Percentiles rank a stretch among this genome's conserved stretches.
Evolutionary conservation across 2,113 vertebrate genomes (phyloP).

Genomic region (Zapornia atra): DNA sequence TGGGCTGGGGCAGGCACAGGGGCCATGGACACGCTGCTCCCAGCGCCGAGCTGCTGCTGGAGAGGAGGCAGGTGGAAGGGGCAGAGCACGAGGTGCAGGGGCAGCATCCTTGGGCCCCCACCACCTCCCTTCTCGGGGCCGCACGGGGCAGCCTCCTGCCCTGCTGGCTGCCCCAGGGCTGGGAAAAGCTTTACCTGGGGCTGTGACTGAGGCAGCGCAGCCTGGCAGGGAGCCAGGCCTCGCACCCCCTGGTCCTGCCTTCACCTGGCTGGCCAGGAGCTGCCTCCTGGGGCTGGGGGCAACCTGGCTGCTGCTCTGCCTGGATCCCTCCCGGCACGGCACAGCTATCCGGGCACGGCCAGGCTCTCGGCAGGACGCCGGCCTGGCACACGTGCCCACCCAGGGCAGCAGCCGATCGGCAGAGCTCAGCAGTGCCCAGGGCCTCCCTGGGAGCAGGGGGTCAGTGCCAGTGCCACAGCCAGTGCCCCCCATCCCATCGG

Average conservation of each 20-base stretch:
- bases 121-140: neutral
- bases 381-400: rapidly evolving
- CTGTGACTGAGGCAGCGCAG: neutral
- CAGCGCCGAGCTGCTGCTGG: neutral
- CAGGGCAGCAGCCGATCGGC: rapidly evolving
- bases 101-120: neutral
- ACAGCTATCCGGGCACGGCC: neutral
- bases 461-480: rapidly evolving
- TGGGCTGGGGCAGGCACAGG: neutral
- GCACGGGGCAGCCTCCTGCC: neutral
- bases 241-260: neutral
- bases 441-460: neutral
- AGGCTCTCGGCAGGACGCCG: neutral
- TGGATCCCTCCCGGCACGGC: too few species aligned
- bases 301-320: rapidly evolving
- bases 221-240: neutral
- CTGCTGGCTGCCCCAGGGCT: neutral
- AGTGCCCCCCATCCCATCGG: neutral
- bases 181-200: neutral
- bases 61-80: neutral
- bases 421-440: neutral
- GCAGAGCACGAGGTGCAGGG: neutral
- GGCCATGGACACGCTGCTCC: too few species aligned
- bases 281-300: neutral
- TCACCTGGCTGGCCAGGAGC: rapidly evolving